Percentiles rank a stretch among this genome's conserved stretches.
Evolutionary conservation across 2,888 invertebrate species (phyloP).

Genomic region (Apantesis nais): DNA sequence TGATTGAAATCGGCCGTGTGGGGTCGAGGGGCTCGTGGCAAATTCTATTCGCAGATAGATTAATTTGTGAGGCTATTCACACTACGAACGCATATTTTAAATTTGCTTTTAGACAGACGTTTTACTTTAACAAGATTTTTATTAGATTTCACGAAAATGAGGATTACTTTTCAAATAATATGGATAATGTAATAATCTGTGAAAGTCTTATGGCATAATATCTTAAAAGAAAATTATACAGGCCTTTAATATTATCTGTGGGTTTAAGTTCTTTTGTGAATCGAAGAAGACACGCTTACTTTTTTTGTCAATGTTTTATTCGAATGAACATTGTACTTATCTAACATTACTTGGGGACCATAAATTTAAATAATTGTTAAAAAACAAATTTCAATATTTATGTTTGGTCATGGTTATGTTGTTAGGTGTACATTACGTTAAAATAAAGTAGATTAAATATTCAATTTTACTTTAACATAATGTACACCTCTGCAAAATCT

Average conservation of each 20-base stretch:
- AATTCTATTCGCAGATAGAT: constrained; percentile 13
- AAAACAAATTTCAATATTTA: no score
- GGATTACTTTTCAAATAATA: background rate
- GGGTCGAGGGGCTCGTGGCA: constrained; percentile 16
- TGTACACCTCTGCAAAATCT: background rate
- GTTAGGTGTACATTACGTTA: no score
- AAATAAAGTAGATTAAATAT: no score
- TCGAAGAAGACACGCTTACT: no score
- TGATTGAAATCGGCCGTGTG: constrained; percentile 26
- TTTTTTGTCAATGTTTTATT: no score
- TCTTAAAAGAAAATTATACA: background rate
- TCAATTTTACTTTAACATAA: background rate
- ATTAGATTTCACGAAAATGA: background rate
- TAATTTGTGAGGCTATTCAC: background rate
- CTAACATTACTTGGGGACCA: no score
- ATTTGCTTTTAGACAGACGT: background rate
- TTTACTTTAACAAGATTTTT: background rate
- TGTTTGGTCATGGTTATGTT: no score
- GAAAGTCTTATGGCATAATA: background rate
- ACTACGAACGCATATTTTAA: background rate
- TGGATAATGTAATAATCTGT: background rate
- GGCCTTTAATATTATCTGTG: background rate
- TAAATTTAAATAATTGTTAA: no score
- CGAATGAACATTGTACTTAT: no score
- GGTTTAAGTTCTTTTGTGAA: no score